Evolutionary conservation across 2,888 invertebrate species (phyloP).

Genomic region (Sepiola atlantica): DNA sequence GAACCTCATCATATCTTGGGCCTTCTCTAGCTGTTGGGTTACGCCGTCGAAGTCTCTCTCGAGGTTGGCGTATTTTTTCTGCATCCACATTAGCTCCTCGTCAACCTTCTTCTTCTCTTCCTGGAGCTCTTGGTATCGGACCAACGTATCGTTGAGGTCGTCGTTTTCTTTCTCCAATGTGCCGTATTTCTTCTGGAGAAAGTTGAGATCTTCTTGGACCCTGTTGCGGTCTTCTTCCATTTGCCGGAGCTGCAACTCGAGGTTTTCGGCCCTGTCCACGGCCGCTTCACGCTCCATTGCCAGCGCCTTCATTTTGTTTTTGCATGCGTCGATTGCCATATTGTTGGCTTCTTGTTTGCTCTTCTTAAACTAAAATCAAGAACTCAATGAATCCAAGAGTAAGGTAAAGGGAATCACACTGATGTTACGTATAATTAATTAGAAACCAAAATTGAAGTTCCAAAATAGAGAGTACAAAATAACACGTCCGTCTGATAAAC

Average conservation of each 20-base stretch:
- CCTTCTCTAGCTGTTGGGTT: constrained; percentile 24
- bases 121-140: not conserved
- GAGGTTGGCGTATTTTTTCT: constrained; percentile 39
- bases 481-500: not conserved
- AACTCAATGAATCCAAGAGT: not conserved
- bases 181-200: constrained; percentile 40
- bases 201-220: constrained; percentile 23
- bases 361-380: not conserved
- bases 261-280: constrained; percentile 25
- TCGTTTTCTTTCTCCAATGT: constrained; percentile 1
- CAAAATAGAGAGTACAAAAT: not conserved
- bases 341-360: not conserved
- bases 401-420: not conserved
- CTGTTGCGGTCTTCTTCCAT: not conserved
- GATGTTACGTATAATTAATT: not conserved
- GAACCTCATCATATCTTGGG: constrained; percentile 41
- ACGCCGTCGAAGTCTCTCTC: constrained; percentile 41
- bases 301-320: constrained; percentile 37
- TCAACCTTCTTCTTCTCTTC: constrained; percentile 41
- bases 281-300: not conserved
- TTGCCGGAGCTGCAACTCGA: not conserved
- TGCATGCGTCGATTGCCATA: constrained; percentile 38
- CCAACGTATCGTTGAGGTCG: not conserved
- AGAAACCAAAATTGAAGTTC: not conserved
- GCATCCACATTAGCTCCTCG: constrained; percentile 37